Percentiles rank a stretch among this genome's conserved stretches.
Conservation (phyloP, 1,140 invertebrate species). For the Popillia japonica region DNA sequence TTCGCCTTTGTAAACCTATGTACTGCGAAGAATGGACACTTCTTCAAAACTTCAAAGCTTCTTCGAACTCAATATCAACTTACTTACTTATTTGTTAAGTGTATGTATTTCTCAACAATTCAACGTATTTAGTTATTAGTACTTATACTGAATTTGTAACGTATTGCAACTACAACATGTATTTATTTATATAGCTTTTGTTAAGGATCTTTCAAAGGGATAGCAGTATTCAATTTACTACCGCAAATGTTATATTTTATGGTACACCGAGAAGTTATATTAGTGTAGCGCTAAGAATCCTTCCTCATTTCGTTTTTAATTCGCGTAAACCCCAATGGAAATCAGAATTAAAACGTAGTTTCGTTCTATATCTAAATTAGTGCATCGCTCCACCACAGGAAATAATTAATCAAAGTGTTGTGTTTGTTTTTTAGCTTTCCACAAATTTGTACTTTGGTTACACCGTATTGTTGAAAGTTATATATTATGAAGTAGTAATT, state of each 20-base stretch:
- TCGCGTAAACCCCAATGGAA: conserved; percentile 58
- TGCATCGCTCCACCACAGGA: conserved; percentile 12
- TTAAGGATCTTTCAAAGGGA: not conserved
- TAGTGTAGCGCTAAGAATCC: conserved; percentile 51
- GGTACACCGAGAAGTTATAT: conserved; percentile 11
- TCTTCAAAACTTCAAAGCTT: too few species aligned
- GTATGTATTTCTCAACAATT: too few species aligned
- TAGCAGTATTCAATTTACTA: conserved; percentile 21
- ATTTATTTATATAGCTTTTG: not conserved
- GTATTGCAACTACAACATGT: not conserved
- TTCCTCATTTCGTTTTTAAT: conserved; percentile 58
- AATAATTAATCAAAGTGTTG: conserved; percentile 27
- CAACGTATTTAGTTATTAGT: too few species aligned
- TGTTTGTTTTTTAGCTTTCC: not conserved
- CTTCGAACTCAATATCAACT: too few species aligned
- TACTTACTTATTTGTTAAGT: too few species aligned
- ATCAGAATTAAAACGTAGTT: conserved; percentile 60
- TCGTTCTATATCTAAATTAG: conserved; percentile 44
- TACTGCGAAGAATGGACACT: too few species aligned
- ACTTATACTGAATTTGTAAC: too few species aligned
- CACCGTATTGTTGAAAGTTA: not conserved
- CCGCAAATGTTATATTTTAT: not conserved
- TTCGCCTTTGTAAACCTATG: too few species aligned
- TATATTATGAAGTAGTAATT: too few species aligned
- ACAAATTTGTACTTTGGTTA: not conserved